Evolutionary conservation across 2,797 vertebrate species (phyloP).

Genomic region (Neoniphon sammara): DNA sequence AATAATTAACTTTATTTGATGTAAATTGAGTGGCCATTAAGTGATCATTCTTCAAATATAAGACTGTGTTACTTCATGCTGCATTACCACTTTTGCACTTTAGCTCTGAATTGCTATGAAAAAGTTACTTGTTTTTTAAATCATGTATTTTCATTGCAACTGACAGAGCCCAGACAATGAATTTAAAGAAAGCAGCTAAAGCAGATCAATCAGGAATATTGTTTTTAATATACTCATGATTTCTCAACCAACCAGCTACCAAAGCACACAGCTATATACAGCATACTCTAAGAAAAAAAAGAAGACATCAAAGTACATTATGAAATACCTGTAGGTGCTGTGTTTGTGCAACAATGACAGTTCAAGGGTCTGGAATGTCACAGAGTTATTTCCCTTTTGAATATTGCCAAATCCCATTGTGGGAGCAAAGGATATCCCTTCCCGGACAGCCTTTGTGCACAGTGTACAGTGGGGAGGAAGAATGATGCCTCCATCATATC

Average conservation of each 20-base stretch:
- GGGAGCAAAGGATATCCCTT: conserved; percentile 79
- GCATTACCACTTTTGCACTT: not conserved
- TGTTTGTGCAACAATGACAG: conserved; percentile 42
- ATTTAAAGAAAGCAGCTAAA: not conserved
- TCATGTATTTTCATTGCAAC: not conserved
- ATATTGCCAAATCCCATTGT: conserved; percentile 59
- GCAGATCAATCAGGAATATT: not conserved
- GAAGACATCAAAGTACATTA: conserved; percentile 34
- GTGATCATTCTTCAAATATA: conserved; percentile 4
- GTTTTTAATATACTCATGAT: not conserved
- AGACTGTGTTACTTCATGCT: conserved; percentile 5
- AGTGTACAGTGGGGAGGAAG: conserved; percentile 63
- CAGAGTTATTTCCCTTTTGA: conserved; percentile 71
- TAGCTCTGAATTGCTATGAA: not conserved
- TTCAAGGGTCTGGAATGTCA: conserved; percentile 54
- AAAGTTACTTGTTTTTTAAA: not conserved
- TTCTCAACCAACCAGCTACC: not conserved
- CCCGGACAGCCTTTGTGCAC: conserved; percentile 64
- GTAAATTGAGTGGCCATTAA: conserved; percentile 5
- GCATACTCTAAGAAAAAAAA: not conserved
- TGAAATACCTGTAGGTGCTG: conserved; percentile 12
- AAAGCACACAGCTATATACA: not conserved
- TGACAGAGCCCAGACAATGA: not conserved
- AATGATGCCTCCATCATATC: conserved; percentile 62
- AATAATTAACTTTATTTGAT: conserved; percentile 2